phyloP scores from a whole-genome alignment of 2,888 invertebrate species.

The Ectobius pallidus region DNA sequence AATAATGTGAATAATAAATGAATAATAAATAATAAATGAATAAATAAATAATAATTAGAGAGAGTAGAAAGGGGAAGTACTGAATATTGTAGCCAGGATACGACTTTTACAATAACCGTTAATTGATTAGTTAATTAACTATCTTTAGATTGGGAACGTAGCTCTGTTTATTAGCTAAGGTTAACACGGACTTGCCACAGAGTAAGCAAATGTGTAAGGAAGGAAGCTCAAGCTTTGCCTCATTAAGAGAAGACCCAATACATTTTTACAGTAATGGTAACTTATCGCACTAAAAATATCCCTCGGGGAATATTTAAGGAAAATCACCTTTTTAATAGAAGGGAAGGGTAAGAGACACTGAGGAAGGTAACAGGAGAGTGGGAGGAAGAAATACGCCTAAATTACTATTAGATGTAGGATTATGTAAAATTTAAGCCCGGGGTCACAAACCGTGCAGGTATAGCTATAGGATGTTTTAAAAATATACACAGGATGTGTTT shows the following conservation, averaged over 20 bases:
- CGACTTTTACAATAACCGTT: too few species aligned
- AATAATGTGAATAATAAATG: too few species aligned
- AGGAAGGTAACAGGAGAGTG: not conserved
- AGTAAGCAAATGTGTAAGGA: too few species aligned
- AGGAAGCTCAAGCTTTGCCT: too few species aligned
- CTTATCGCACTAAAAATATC: constrained; percentile 29
- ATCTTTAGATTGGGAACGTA: too few species aligned
- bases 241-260: constrained; percentile 25
- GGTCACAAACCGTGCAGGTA: constrained; percentile 1
- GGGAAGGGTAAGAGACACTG: not conserved
- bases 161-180: too few species aligned
- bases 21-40: too few species aligned
- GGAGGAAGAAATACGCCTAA: constrained; percentile 16
- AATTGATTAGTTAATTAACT: too few species aligned
- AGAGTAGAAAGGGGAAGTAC: too few species aligned
- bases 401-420: constrained; percentile 25
- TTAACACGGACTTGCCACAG: too few species aligned
- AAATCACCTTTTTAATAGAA: constrained; percentile 33
- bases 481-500: not conserved
- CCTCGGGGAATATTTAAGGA: constrained; percentile 37
- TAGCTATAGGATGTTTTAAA: constrained; percentile 1
- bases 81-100: too few species aligned
- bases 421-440: constrained; percentile 11
- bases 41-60: too few species aligned
- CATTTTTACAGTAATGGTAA: constrained; percentile 31